Percentiles rank a stretch among this genome's conserved stretches.
Conservation (phyloP, 2,797 vertebrate genomes). For the Microctenopoma stevenorrisi region DNA sequence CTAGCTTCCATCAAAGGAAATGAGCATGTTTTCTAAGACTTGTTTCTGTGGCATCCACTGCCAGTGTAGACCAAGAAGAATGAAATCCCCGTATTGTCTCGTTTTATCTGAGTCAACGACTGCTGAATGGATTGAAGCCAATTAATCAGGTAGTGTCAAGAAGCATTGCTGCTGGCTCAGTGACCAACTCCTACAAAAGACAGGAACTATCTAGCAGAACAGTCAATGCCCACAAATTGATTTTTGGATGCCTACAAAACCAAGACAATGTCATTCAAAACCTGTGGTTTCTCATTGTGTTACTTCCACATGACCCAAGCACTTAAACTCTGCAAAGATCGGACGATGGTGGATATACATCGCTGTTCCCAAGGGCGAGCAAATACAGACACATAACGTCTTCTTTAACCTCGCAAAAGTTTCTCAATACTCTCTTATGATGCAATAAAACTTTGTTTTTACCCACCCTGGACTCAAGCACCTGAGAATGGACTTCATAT, state of each 20-base stretch:
- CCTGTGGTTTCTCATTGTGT: slow-evolving; percentile 48
- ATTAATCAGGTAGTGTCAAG: slow-evolving; percentile 75
- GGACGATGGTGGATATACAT: slow-evolving; percentile 8
- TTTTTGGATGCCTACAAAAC: slow-evolving; percentile 58
- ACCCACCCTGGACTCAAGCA: slow-evolving; percentile 13
- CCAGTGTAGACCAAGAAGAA: slow-evolving; percentile 53
- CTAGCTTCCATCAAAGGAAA: slow-evolving; percentile 60
- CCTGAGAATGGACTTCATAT: slow-evolving; percentile 68
- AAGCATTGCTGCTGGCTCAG: slow-evolving; percentile 69
- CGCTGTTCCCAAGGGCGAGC: slow-evolving; percentile 14
- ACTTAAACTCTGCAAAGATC: slow-evolving; percentile 29
- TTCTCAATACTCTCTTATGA: slow-evolving; percentile 14
- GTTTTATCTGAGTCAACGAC: slow-evolving; percentile 74
- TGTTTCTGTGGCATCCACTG: slow-evolving; percentile 53
- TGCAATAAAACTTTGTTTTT: neutral
- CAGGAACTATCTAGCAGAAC: slow-evolving; percentile 63
- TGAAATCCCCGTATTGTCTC: slow-evolving; percentile 75
- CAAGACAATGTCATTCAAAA: slow-evolving; percentile 51
- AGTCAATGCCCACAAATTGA: slow-evolving; percentile 68
- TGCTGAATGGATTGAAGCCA: slow-evolving; percentile 71
- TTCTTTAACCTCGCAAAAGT: neutral
- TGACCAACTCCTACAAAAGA: slow-evolving; percentile 71
- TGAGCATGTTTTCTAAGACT: slow-evolving; percentile 66
- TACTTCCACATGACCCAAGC: slow-evolving; percentile 23
- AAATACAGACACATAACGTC: neutral